These are phyloP conservation scores for Barbus barbus DNA, from an alignment of 2,113 vertebrate species.

Conservation along the genomic window DNA sequence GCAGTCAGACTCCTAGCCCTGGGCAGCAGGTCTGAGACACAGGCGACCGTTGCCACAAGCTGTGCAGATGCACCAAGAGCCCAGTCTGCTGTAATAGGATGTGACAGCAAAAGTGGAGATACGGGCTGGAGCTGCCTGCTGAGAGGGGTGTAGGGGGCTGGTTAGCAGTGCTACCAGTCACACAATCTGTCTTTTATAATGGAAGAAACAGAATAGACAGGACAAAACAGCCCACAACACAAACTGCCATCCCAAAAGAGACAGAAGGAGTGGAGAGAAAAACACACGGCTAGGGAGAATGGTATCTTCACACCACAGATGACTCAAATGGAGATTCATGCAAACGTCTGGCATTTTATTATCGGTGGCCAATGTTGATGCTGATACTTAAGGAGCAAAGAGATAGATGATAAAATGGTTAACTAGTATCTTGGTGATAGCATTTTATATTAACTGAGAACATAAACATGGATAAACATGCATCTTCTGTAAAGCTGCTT, in stretches of 20 bases:
- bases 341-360: neutral
- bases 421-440: neutral
- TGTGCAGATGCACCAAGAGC: conserved; percentile 15
- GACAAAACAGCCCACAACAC: conserved; percentile 1
- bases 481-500: no score
- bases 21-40: conserved; percentile 28
- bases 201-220: conserved; percentile 30
- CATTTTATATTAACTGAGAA: neutral
- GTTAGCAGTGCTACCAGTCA: neutral
- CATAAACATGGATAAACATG: neutral
- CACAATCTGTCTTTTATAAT: conserved; percentile 39
- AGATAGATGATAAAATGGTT: neutral
- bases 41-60: conserved; percentile 42
- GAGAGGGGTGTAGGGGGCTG: conserved; percentile 1
- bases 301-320: neutral
- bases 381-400: neutral
- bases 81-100: conserved; percentile 37
- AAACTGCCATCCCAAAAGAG: conserved; percentile 15
- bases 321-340: neutral
- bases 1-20: neutral
- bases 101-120: conserved; percentile 49
- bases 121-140: conserved; percentile 1
- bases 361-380: neutral
- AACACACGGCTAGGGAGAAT: neutral
- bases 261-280: neutral